Conservation (phyloP, 2,113 vertebrate species). For the Paramisgurnus dabryanus region DNA sequence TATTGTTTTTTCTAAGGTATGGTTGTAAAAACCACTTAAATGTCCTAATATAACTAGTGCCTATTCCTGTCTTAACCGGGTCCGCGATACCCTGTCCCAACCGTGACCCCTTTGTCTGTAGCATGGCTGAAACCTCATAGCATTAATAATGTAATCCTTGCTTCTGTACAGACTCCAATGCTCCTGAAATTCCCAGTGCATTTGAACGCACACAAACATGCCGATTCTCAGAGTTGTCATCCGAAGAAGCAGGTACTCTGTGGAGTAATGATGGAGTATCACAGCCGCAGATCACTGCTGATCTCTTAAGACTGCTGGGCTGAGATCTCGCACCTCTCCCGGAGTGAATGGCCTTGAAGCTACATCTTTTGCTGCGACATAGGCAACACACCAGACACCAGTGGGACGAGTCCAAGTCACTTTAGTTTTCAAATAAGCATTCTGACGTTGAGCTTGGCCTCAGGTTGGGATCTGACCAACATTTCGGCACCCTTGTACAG, state of each 20-base stretch:
- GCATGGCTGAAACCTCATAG: neutral
- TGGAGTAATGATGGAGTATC: constrained; percentile 35
- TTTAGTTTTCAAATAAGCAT: constrained; percentile 28
- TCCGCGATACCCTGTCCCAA: neutral
- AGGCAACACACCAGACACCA: too few relatives aligned
- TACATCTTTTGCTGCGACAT: constrained; percentile 1
- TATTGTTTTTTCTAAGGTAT: too few relatives aligned
- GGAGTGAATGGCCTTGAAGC: neutral
- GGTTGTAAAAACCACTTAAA: too few relatives aligned
- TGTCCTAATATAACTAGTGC: too few relatives aligned
- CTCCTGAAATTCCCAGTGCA: neutral
- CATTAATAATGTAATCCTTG: constrained; percentile 19
- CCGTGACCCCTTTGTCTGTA: neutral
- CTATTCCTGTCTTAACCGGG: too few relatives aligned
- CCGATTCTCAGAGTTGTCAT: neutral
- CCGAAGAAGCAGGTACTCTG: neutral
- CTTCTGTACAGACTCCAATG: neutral
- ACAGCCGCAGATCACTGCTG: constrained; percentile 27
- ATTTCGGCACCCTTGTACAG: neutral
- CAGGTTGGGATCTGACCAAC: constrained; percentile 6
- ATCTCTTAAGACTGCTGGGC: constrained; percentile 39
- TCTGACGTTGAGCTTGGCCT: constrained; percentile 22
- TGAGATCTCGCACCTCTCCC: constrained; percentile 25
- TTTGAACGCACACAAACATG: neutral
- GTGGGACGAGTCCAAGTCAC: constrained; percentile 10